Percentiles rank a stretch among this genome's conserved stretches.
Conservation (phyloP, 2,113 vertebrate species). For the Nipponia nippon region DNA sequence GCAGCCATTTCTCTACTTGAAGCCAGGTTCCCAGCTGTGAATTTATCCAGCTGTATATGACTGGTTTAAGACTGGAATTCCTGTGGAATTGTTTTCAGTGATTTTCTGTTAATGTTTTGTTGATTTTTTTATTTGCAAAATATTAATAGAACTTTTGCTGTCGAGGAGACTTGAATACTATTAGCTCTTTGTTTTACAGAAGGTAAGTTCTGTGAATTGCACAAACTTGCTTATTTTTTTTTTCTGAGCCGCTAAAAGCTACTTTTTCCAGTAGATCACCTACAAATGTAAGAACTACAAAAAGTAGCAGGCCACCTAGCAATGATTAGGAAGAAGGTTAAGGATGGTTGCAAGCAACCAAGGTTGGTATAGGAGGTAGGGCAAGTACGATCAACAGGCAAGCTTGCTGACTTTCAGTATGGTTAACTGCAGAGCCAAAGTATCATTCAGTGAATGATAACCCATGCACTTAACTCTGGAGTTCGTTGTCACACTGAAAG, state of each 20-base stretch:
- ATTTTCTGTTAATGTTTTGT: neutral
- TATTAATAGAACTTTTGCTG: constrained; percentile 78
- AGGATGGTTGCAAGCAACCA: neutral
- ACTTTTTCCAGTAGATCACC: neutral
- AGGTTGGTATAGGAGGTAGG: neutral
- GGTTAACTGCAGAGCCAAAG: neutral
- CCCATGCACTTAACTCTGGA: neutral
- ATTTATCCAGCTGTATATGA: neutral
- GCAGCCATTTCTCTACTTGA: neutral
- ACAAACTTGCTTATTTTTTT: neutral
- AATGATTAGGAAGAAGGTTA: neutral
- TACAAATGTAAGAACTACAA: neutral
- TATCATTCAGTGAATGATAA: neutral
- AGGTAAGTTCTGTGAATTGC: constrained; percentile 79
- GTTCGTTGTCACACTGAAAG: neutral
- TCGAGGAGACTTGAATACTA: constrained; percentile 80
- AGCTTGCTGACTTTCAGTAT: neutral
- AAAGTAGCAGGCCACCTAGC: neutral
- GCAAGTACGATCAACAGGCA: accelerated
- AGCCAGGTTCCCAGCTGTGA: neutral
- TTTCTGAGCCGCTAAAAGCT: neutral
- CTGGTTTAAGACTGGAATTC: neutral
- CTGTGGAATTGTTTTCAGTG: neutral
- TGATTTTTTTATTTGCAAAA: neutral
- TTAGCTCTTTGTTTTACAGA: constrained; percentile 83